Evolutionary conservation across 2,888 invertebrate species (phyloP).

Genomic region (Ornithoptera alexandrae): DNA sequence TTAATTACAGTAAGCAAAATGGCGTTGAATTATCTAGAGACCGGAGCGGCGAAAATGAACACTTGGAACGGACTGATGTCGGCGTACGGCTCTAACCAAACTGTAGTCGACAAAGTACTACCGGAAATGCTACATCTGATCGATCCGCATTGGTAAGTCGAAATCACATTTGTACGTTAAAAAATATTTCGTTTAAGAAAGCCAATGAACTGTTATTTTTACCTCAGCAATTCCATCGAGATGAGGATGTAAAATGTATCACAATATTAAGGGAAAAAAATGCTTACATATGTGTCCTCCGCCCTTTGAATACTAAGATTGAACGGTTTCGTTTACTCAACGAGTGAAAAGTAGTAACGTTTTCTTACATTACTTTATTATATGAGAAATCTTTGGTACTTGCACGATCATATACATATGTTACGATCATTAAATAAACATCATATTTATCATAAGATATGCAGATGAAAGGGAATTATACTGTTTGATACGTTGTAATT

Average conservation of each 20-base stretch:
- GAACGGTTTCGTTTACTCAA: background rate
- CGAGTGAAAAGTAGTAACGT: background rate
- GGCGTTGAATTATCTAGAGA: conserved; percentile 11
- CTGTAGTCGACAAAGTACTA: conserved; percentile 89
- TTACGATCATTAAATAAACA: too few species aligned
- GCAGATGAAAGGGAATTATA: too few species aligned
- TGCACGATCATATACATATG: too few species aligned
- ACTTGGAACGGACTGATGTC: conserved; percentile 71
- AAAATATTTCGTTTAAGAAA: background rate
- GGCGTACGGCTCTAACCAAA: conserved; percentile 82
- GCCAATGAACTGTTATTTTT: too few species aligned
- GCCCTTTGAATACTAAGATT: background rate
- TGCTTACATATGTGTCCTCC: background rate
- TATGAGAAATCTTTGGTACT: too few species aligned
- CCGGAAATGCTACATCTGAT: conserved; percentile 87
- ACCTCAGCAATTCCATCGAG: background rate
- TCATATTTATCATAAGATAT: background rate
- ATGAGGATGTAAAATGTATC: background rate
- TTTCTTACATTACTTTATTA: too few species aligned
- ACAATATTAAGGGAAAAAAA: background rate
- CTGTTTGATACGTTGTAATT: too few species aligned
- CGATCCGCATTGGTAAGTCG: conserved; percentile 87
- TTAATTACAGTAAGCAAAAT: background rate
- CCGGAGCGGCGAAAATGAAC: conserved; percentile 62
- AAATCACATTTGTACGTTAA: conserved; percentile 72